Evolutionary conservation across 2,888 invertebrate genomes (phyloP), one percentile per base, ranked within the genome.

Genomic region (Agrotis puta): DNA sequence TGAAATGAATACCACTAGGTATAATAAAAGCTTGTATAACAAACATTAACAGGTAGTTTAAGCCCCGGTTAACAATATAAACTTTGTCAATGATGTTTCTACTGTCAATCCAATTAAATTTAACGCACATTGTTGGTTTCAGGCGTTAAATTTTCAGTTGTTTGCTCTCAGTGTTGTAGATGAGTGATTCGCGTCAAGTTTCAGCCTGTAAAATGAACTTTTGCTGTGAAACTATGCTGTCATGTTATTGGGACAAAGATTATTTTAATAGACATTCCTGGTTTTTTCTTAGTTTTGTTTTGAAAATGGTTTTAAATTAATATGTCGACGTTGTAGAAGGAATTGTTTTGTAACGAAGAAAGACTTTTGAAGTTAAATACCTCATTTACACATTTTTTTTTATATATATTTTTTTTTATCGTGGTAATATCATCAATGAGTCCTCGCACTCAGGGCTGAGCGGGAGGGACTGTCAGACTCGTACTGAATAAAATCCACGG

Each of bases 171-270:
- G 9, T 64, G 67, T 76, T 63, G 69, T 77, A 79, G 76, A 70
- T 69, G 78, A 78, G 63, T 59, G 70, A 65, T 64, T 71, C 50
- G 3, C 59, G 70, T 64, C 65, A 85, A 86, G 85, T 86, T 86
- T 77, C 74, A 78, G 82, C 70, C 76, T 87, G 85, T 87, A 85
- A 89, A 89, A 87, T 82, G 1, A 90, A 92, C 89, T 91, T 91
- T 87, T 82, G 88, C 87, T 88, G 90, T 91, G 86, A 91, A 91
- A 73, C 72, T 80, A 82, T 84, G 74, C 84, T 83, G 61, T 24
- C 9, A 50, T 84, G 61, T 24, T 9, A 50, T 69, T 64, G 16
- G 2, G 53, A 1, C 74, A 79, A 18, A 74, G 79, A 82, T 70
- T 82, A 75, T 68, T 7, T 13, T 14, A 22, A n/a, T 22, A 13